phyloP scores from a whole-genome alignment of 2,113 vertebrate species.

The Ovis canadensis region DNA sequence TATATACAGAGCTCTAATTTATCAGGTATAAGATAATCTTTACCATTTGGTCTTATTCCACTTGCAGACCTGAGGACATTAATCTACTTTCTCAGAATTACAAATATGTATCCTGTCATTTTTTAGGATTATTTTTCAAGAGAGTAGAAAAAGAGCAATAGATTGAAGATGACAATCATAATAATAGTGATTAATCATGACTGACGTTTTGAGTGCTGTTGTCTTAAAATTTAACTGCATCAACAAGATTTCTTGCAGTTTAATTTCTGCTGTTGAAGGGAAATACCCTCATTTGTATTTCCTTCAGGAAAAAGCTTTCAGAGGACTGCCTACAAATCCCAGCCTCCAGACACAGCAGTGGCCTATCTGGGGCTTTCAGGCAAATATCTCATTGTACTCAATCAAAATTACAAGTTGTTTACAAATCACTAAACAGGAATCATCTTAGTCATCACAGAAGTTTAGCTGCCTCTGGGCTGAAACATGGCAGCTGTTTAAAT shows the following conservation, averaged over 20 bases:
- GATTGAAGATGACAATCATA: constrained; percentile 40
- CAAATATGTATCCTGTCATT: background rate
- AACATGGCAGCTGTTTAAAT: constrained; percentile 9
- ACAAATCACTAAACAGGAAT: constrained; percentile 33
- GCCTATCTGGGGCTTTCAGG: background rate
- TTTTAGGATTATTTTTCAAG: background rate
- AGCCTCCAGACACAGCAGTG: background rate
- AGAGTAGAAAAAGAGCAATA: background rate
- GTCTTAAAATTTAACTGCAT: constrained; percentile 41
- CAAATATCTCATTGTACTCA: constrained; percentile 30
- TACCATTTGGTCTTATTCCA: background rate
- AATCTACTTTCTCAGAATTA: background rate
- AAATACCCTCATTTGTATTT: constrained; percentile 36
- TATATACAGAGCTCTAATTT: background rate
- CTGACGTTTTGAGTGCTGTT: constrained; percentile 33
- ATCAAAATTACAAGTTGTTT: constrained; percentile 37
- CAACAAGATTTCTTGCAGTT: constrained; percentile 6
- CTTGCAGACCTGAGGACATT: background rate
- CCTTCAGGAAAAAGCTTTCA: background rate
- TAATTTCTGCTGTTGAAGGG: constrained; percentile 23
- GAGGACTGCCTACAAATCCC: background rate
- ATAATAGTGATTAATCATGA: constrained; percentile 48
- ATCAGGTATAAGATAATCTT: background rate
- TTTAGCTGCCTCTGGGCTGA: constrained; percentile 39
- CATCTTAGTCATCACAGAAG: constrained; percentile 32